Percentiles rank a stretch among this genome's conserved stretches.
phyloP scores from a whole-genome alignment of 2,113 vertebrate species.

The Apeltes quadracus region DNA sequence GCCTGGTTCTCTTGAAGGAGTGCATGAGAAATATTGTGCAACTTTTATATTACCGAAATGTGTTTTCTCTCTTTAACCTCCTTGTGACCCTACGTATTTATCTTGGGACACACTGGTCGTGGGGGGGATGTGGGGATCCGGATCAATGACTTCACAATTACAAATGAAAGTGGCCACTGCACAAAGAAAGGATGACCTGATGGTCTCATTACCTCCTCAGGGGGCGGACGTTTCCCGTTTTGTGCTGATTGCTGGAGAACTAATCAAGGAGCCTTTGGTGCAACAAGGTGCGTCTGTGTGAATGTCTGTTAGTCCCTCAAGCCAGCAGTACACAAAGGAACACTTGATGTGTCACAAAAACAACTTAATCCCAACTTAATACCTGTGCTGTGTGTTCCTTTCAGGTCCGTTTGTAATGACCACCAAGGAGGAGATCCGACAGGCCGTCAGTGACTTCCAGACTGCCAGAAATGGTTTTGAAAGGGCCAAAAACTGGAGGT shows the following conservation, averaged over 20 bases:
- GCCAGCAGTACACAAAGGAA: neutral
- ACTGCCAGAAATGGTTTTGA: constrained; percentile 83
- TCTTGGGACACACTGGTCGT: neutral
- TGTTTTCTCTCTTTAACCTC: neutral
- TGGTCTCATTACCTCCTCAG: constrained; percentile 63
- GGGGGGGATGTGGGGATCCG: neutral
- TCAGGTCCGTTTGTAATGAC: constrained; percentile 85
- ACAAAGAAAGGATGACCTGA: neutral
- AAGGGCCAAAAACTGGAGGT: constrained; percentile 80
- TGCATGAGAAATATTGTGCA: neutral
- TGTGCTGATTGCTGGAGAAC: constrained; percentile 83
- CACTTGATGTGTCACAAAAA: neutral
- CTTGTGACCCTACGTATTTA: neutral
- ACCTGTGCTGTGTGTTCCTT: constrained; percentile 39
- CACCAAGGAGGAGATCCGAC: constrained; percentile 81
- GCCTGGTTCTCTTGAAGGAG: too few species aligned
- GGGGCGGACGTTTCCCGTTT: constrained; percentile 75
- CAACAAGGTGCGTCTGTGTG: constrained; percentile 66
- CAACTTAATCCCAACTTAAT: neutral
- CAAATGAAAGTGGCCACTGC: neutral
- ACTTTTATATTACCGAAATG: neutral
- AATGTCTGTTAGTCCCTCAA: neutral
- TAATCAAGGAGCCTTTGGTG: constrained; percentile 78
- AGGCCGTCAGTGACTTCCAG: constrained; percentile 79
- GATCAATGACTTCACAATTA: neutral